These are phyloP conservation scores for Capreolus pygargus DNA, from an alignment of 2,113 vertebrate species.

Conservation along the genomic window DNA sequence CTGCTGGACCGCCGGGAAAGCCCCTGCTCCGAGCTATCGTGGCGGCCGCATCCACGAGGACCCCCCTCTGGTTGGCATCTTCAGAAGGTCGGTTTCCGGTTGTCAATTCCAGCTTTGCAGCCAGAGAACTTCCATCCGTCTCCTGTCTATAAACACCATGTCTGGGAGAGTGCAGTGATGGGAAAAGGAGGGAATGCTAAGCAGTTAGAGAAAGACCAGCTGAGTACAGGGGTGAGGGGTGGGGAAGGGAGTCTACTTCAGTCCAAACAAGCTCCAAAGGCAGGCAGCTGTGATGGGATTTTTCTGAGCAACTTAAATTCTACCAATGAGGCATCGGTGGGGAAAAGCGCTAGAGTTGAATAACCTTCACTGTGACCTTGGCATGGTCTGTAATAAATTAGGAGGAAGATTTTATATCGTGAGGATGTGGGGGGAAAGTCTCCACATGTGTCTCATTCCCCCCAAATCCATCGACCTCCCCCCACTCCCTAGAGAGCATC, in stretches of 20 bases:
- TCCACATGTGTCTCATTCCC: not conserved
- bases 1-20: not conserved
- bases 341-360: not conserved
- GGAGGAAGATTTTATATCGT: not conserved
- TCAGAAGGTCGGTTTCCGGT: not conserved
- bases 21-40: not conserved
- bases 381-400: not conserved
- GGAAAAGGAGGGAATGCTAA: not conserved
- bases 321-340: not conserved
- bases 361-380: not conserved
- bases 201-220: not conserved
- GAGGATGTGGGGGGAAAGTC: not conserved
- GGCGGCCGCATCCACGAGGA: rapidly evolving
- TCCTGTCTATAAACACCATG: constrained; percentile 29
- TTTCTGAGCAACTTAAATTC: not conserved
- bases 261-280: not conserved
- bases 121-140: constrained; percentile 1
- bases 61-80: not conserved
- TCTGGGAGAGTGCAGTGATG: not conserved
- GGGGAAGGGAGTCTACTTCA: not conserved
- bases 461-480: not conserved
- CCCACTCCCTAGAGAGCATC: rapidly evolving
- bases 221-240: rapidly evolving
- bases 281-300: not conserved
- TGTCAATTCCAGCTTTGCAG: constrained; percentile 34